These are phyloP conservation scores for Aurelia coerulea DNA, from an alignment of 30 jellyfish, hydroid and myxozoan species.

Conservation along the genomic window DNA sequence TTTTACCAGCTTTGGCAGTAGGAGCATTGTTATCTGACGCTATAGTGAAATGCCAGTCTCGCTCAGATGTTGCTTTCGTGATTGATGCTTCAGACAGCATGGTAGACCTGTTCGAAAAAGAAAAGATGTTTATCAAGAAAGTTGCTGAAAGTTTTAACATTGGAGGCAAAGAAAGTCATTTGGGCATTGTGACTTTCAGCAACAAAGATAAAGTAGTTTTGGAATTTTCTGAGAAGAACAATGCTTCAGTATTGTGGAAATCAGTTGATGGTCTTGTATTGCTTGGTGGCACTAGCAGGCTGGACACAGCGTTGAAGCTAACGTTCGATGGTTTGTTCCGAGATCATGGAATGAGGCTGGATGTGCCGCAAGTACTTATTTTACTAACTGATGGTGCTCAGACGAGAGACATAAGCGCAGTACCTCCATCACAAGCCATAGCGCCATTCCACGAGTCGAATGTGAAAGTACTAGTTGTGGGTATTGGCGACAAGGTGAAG, in stretches of 20 bases:
- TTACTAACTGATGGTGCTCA: slow-evolving; percentile 65
- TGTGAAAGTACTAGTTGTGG: slow-evolving; percentile 54
- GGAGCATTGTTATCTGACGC: no score
- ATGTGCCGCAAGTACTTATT: slow-evolving; percentile 59
- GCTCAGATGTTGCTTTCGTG: slow-evolving; percentile 62
- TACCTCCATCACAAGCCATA: slow-evolving; percentile 35
- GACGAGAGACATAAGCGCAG: slow-evolving; percentile 39
- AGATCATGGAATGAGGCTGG: slow-evolving; percentile 64
- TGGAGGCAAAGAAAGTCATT: slow-evolving; percentile 40
- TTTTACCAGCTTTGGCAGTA: no score
- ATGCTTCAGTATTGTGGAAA: slow-evolving; percentile 14
- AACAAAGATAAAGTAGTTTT: slow-evolving; percentile 35
- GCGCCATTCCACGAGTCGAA: slow-evolving; percentile 57
- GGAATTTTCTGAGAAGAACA: slow-evolving; percentile 45
- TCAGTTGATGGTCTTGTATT: slow-evolving; percentile 63
- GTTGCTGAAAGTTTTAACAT: slow-evolving; percentile 35
- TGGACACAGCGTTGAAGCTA: slow-evolving; percentile 60
- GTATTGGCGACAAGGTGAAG: slow-evolving; percentile 47
- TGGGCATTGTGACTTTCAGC: slow-evolving; percentile 64
- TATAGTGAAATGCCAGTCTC: slow-evolving; percentile 21
- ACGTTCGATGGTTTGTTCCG: slow-evolving; percentile 43
- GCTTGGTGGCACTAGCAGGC: slow-evolving; percentile 52
- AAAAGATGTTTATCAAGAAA: slow-evolving; percentile 49
- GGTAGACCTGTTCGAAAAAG: slow-evolving; percentile 31
- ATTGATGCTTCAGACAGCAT: slow-evolving; percentile 74